phyloP scores from a whole-genome alignment of 2,113 vertebrate species.

The Henicopernis longicauda region DNA sequence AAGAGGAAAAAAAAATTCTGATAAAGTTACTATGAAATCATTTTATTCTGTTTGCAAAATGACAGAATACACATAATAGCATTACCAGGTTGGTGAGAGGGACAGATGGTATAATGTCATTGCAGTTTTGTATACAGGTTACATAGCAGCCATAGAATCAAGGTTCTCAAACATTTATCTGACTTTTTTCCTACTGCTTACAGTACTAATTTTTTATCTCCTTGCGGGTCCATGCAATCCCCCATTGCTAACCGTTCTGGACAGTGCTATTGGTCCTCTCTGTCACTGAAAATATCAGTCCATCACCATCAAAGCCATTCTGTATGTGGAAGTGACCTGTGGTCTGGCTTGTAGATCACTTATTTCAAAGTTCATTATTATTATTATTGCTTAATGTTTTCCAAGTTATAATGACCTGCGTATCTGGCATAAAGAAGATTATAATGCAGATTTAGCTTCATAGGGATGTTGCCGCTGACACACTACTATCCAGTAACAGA shows the following conservation, averaged over 20 bases:
- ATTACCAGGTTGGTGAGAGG: not conserved
- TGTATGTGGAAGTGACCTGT: too few species aligned
- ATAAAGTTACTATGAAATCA: too few species aligned
- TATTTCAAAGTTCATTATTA: not conserved
- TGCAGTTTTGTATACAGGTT: not conserved
- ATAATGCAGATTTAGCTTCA: not conserved
- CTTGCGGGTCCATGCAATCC: not conserved
- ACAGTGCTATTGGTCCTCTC: too few species aligned
- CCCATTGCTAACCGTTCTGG: not conserved
- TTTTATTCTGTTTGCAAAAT: not conserved
- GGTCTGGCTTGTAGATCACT: not conserved
- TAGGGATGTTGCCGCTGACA: not conserved
- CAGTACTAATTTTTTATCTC: not conserved
- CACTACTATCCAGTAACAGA: not conserved
- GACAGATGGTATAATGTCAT: not conserved
- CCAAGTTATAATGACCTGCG: not conserved
- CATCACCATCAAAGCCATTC: not conserved
- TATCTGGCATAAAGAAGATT: not conserved
- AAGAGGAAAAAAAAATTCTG: not conserved
- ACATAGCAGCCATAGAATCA: rapidly evolving
- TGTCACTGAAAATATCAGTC: not conserved
- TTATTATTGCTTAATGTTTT: not conserved
- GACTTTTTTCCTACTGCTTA: not conserved
- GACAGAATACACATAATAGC: not conserved
- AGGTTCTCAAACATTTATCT: not conserved